These are phyloP conservation scores for Pogonomyrmex barbatus DNA, from an alignment of 1,140 invertebrate genomes.

Conservation along the genomic window DNA sequence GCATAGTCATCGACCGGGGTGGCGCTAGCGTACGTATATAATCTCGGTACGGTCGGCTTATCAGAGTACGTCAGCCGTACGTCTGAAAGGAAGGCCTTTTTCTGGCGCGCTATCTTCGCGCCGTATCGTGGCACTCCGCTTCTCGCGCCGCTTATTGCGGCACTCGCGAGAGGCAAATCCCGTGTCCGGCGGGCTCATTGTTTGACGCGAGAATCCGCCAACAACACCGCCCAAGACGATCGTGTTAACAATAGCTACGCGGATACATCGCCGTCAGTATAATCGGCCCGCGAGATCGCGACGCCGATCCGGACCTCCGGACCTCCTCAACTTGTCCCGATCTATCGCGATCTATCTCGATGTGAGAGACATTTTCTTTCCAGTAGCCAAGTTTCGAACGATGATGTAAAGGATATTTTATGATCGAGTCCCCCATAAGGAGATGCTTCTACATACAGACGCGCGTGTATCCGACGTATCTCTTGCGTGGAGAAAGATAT, in stretches of 20 bases:
- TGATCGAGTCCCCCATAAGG: too few relatives aligned
- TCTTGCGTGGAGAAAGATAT: neutral
- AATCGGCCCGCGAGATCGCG: neutral
- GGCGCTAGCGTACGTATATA: constrained; percentile 50
- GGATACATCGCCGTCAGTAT: neutral
- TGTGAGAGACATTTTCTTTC: neutral
- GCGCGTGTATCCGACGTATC: neutral
- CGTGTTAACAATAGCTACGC: constrained; percentile 28
- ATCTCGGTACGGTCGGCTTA: constrained; percentile 52
- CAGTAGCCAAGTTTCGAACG: neutral
- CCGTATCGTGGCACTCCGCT: constrained; percentile 15
- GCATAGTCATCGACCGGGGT: constrained; percentile 59
- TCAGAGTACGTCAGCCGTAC: constrained; percentile 32
- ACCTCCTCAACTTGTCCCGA: neutral
- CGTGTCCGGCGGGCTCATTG: constrained; percentile 26
- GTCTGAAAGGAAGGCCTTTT: constrained; percentile 33
- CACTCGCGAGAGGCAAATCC: constrained; percentile 8
- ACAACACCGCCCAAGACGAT: constrained; percentile 19
- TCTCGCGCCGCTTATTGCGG: neutral
- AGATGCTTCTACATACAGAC: neutral
- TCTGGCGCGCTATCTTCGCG: constrained; percentile 34
- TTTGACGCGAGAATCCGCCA: neutral
- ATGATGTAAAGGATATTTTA: constrained; percentile 21
- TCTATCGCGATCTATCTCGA: neutral
- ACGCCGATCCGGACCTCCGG: neutral